Percentiles rank a stretch among this genome's conserved stretches.
Conservation (phyloP, 2,113 vertebrate species). For the Thermophis baileyi region DNA sequence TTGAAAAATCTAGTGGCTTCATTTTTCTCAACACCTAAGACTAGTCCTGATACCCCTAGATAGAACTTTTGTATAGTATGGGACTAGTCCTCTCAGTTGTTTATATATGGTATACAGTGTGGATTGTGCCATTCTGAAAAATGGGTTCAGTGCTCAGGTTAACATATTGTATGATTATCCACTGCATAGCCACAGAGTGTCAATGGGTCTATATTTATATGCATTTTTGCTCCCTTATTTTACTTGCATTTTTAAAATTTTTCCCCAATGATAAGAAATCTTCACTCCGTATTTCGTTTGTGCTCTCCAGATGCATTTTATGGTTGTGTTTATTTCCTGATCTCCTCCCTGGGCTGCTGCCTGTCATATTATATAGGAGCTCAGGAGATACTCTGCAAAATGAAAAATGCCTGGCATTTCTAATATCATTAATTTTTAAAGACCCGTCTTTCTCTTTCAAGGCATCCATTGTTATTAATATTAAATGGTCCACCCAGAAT, state of each 20-base stretch:
- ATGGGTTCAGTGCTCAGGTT: neutral
- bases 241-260: neutral
- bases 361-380: neutral
- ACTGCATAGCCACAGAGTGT: neutral
- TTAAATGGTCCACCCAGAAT: slow-evolving; percentile 53
- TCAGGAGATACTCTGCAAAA: slow-evolving; percentile 50
- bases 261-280: neutral
- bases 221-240: neutral
- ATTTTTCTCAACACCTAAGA: neutral
- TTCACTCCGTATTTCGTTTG: neutral
- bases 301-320: neutral
- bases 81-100: neutral
- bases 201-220: neutral
- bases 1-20: neutral
- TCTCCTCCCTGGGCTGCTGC: neutral
- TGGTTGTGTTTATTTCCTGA: neutral
- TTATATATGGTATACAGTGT: neutral
- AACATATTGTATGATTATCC: neutral
- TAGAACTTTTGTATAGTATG: neutral
- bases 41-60: neutral
- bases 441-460: slow-evolving; percentile 57
- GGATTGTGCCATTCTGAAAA: neutral
- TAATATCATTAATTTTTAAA: slow-evolving; percentile 64
- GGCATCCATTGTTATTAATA: slow-evolving; percentile 62
- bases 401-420: slow-evolving; percentile 60